Evolutionary conservation across 2,888 invertebrate species (phyloP).

Genomic region (Brachynemurus nebulosus): DNA sequence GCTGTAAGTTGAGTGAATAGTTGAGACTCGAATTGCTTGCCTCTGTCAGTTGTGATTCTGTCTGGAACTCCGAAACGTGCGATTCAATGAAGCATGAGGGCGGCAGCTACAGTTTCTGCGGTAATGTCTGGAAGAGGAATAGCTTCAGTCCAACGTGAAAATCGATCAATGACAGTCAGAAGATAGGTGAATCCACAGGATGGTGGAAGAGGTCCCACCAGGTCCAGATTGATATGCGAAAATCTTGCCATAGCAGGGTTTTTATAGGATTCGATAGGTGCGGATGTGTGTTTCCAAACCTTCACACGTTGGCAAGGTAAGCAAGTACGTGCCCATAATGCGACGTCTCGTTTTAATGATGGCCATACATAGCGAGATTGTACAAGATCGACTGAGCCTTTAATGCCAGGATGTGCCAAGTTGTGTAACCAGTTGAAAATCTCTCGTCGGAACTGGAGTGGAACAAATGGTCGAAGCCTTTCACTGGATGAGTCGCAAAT

Average conservation of each 20-base stretch:
- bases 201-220: neutral
- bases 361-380: slow-evolving; percentile 21
- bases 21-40: slow-evolving; percentile 6
- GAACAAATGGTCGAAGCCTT: slow-evolving; percentile 17
- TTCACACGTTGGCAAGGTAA: slow-evolving; percentile 17
- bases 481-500: slow-evolving; percentile 16
- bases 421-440: slow-evolving; percentile 17
- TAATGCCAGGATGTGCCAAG: slow-evolving; percentile 16
- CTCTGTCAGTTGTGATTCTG: slow-evolving; percentile 9
- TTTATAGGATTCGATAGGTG: neutral
- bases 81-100: neutral
- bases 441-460: slow-evolving; percentile 13
- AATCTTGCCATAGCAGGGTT: neutral
- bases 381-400: slow-evolving; percentile 12
- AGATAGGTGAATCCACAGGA: slow-evolving; percentile 3
- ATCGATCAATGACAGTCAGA: slow-evolving; percentile 8
- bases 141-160: slow-evolving; percentile 7
- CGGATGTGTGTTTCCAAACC: slow-evolving; percentile 13
- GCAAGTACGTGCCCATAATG: slow-evolving; percentile 15
- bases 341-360: slow-evolving; percentile 12
- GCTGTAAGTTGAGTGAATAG: neutral
- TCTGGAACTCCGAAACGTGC: slow-evolving; percentile 4
- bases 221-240: slow-evolving; percentile 4
- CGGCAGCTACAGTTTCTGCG: slow-evolving; percentile 4
- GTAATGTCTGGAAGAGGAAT: slow-evolving; percentile 5